Evolutionary conservation across 2,797 vertebrate species (phyloP), one percentile per base, ranked within the genome.

Genomic region (Brachyrhaphis roseni): DNA sequence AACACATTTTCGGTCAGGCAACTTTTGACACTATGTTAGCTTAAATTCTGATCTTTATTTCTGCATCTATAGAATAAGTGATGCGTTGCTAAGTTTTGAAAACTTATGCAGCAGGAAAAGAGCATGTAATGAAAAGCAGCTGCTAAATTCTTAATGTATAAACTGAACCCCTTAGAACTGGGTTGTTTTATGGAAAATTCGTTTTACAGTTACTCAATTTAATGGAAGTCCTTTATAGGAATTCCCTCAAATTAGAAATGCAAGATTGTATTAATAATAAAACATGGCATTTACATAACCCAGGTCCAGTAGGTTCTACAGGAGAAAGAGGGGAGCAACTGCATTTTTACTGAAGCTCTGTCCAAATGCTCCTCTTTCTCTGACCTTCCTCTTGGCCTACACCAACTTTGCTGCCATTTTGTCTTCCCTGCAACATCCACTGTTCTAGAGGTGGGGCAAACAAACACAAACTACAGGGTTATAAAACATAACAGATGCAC

Each of bases 401-500:
- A 81, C 80, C 91, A 75, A 83, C 81, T 80, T 59, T 88, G 88
- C 55, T 78, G 84, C 83, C 59, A 83, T 88, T 88, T 90, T 92
- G 94, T 87, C 93, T 94, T 81, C 92, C 86, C 80, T 89, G 91
- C 84, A 96, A 90, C 92, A 95, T 95, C 95, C 95, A 96, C 85
- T 95, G 93, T 78, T 96, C 96, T 96, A 93, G 77, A 88, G 78
- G 77, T 28, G 62, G 83, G 72, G 82, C 8, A 51, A 68, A 43
- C 78, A 78, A 87, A 82, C 74, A 83, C 74, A 88, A 66, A 87
- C 91, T 84, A 76, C 5, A 75, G 74, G 64, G 45, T 84, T 74
- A 85, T 76, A 2, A 81, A 82, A 20, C 53, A 79, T 53, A 53
- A 1, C 64, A 81, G 70, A 81, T 12, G 20, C 8, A 41, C 47